Evolutionary conservation across 2,888 invertebrate species (phyloP).

Genomic region (Tryphoninae sp.): DNA sequence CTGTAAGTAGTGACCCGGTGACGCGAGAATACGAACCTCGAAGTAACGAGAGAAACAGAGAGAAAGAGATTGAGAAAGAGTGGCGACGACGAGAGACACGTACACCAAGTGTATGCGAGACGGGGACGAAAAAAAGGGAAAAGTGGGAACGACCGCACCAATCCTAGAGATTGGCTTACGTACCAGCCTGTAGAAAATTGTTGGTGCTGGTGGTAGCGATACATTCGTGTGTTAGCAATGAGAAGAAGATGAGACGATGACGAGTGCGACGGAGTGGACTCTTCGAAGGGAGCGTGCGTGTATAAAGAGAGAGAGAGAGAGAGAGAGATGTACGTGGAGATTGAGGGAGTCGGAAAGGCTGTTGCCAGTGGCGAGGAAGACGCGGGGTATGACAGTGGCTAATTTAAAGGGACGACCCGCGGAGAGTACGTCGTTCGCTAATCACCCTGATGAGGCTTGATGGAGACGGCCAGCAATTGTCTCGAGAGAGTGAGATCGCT

Average conservation of each 20-base stretch:
- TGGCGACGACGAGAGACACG: neutral
- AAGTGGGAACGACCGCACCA: constrained; percentile 14
- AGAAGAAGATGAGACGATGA: constrained; percentile 47
- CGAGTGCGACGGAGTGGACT: constrained; percentile 48
- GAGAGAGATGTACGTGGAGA: constrained; percentile 19
- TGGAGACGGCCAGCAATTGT: constrained; percentile 68
- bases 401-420: constrained; percentile 71
- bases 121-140: constrained; percentile 36
- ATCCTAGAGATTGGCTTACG: constrained; percentile 19
- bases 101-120: neutral
- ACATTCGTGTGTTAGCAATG: constrained; percentile 50
- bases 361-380: constrained; percentile 41
- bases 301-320: neutral
- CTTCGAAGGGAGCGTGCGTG: constrained; percentile 29
- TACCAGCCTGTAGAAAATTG: constrained; percentile 42
- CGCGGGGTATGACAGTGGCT: constrained; percentile 65
- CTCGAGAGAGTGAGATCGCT: constrained; percentile 74
- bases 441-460: constrained; percentile 69
- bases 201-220: constrained; percentile 37
- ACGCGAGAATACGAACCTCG: constrained; percentile 52
- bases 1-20: constrained; percentile 58
- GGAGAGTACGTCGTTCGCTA: constrained; percentile 66
- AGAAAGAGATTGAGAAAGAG: constrained; percentile 28
- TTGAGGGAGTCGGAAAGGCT: constrained; percentile 49
- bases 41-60: constrained; percentile 44